Percentiles rank a stretch among this genome's conserved stretches.
Conservation (phyloP, 2,888 invertebrate species). For the Amphiduros pacificus region DNA sequence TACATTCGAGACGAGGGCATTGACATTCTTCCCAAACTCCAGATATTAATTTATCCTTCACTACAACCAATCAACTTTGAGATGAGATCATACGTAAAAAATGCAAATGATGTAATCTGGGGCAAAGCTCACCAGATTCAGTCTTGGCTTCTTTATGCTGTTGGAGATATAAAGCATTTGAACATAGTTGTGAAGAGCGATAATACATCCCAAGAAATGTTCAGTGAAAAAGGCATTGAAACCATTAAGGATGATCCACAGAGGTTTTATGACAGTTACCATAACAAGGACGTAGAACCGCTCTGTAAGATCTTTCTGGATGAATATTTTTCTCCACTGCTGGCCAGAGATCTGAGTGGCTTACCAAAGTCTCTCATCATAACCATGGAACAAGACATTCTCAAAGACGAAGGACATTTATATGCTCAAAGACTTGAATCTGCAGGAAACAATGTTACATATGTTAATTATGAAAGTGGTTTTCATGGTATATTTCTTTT, state of each 20-base stretch:
- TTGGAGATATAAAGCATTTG: too few relatives aligned
- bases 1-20: conserved; percentile 23
- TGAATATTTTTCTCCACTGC: neutral
- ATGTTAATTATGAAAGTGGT: too few relatives aligned
- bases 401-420: neutral
- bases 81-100: neutral
- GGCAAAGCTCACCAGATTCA: neutral
- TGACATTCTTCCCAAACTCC: conserved; percentile 1
- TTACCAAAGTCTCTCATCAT: neutral
- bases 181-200: too few relatives aligned
- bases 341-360: neutral
- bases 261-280: too few relatives aligned
- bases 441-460: too few relatives aligned
- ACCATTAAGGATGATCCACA: too few relatives aligned
- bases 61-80: neutral
- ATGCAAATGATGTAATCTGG: neutral
- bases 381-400: neutral
- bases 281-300: too few relatives aligned
- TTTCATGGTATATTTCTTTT: too few relatives aligned
- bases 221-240: too few relatives aligned
- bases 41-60: neutral
- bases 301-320: too few relatives aligned
- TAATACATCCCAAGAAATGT: neutral
- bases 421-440: neutral
- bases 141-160: neutral